Evolutionary conservation across 2,888 invertebrate genomes (phyloP).

Genomic region (Spialia ferax): DNA sequence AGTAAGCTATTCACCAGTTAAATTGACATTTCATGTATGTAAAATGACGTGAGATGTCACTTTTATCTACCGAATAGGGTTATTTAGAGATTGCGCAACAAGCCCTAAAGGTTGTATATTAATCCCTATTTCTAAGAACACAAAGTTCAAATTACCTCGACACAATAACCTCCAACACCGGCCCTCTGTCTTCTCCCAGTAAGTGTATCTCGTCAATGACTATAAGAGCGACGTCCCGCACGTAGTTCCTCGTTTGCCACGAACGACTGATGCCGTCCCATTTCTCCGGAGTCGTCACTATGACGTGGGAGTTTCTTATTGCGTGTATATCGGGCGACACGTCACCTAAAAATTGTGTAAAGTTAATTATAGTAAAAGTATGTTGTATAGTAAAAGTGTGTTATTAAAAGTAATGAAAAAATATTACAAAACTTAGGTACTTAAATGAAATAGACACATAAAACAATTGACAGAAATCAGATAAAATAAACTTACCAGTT

Average conservation of each 20-base stretch:
- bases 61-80: too few species aligned
- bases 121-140: background rate
- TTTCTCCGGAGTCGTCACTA: conserved; percentile 99
- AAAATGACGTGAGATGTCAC: too few species aligned
- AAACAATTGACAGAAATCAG: too few species aligned
- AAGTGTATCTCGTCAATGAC: conserved; percentile 99
- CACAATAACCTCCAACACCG: conserved; percentile 98
- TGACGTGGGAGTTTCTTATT: conserved; percentile 94
- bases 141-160: conserved; percentile 84
- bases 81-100: too few species aligned
- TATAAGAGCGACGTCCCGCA: conserved; percentile 95
- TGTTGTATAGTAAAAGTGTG: too few species aligned
- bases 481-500: too few species aligned
- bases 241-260: conserved; percentile 99
- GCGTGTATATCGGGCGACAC: conserved; percentile 95
- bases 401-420: too few species aligned
- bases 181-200: conserved; percentile 95
- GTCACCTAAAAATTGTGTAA: conserved; percentile 75
- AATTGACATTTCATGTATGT: too few species aligned
- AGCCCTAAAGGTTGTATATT: background rate
- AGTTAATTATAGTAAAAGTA: too few species aligned
- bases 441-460: too few species aligned
- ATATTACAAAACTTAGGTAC: too few species aligned
- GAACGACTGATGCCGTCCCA: conserved; percentile 99
- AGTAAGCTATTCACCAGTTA: too few species aligned